Base-by-base conservation (phyloP, 2,888 invertebrate genomes). In the Parnassius orleans region DNA sequence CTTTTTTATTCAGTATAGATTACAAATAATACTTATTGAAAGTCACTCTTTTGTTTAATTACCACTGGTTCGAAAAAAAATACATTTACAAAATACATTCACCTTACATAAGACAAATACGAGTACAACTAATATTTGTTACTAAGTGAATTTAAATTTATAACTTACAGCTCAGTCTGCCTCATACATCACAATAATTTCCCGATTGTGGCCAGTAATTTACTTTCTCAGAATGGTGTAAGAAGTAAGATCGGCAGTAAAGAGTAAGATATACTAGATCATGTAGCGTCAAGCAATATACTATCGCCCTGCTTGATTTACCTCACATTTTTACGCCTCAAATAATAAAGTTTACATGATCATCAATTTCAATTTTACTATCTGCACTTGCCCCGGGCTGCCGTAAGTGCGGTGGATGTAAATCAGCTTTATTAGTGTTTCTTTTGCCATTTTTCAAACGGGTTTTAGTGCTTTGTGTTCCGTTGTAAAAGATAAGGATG, bases 361-460 rank as follows among this genome's bases (percentile, higher is more conserved):
- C 86, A 85, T 89, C 83, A 89, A 88, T 90, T 88, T 86, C 80
- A 84, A 83, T 86, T 90, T 89, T 83, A 89, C 77, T 83, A 78
- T 81, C 76, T 68, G 71, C 72, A 70, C 5, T 71, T 69, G 75
- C 79, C 80, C 65, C 71, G 68, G 79, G 86, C 87, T 82, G 79
- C 82, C 65, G 80, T 73, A 69, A 70, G 67, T 66, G 65, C 72
- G 64, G 72, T 68, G 68, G 65, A 77, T 73, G 83, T 90, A 87
- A 87, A 87, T 90, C 86, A 83, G 80, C 78, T 43, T 72, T 65
- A 65, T 77, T 72, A 71, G 72, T 72, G 54, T 78, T 79, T 76
- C 73, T 69, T 77, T 73, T 68, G 56, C 59, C 60, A 60, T 60
- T 56, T 56, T 48, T 63, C 52, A 57, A 57, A 61, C 46, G 7